Evolutionary conservation across 2,888 invertebrate species (phyloP).

Genomic region (Patella pellucida): DNA sequence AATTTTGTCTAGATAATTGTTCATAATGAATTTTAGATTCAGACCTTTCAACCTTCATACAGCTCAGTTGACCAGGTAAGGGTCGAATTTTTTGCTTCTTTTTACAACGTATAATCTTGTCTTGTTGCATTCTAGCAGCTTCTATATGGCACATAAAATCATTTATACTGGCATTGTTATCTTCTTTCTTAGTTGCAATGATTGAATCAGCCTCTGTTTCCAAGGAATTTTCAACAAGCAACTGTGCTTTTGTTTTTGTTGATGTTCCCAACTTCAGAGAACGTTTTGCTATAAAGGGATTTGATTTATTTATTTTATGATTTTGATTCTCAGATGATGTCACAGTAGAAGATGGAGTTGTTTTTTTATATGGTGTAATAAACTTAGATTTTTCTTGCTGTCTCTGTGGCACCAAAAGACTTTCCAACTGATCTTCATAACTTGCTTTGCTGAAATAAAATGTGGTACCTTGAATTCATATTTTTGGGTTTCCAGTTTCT

Average conservation of each 20-base stretch:
- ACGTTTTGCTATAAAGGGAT: background rate
- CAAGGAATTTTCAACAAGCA: background rate
- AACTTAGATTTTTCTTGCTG: slow-evolving; percentile 11
- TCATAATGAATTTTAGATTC: background rate
- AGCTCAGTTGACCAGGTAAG: slow-evolving; percentile 43
- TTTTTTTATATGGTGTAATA: slow-evolving; percentile 29
- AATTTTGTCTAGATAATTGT: slow-evolving; percentile 9
- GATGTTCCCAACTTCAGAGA: background rate
- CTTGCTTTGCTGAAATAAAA: background rate
- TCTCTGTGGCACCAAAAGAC: background rate
- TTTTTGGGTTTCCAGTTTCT: too few relatives aligned
- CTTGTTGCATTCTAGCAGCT: slow-evolving; percentile 49
- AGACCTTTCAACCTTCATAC: slow-evolving; percentile 30
- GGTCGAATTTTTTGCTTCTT: slow-evolving; percentile 42
- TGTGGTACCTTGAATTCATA: too few relatives aligned
- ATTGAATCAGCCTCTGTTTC: background rate
- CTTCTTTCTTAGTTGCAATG: background rate
- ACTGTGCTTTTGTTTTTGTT: background rate
- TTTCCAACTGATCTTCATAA: background rate
- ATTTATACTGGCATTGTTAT: background rate
- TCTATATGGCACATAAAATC: slow-evolving; percentile 26
- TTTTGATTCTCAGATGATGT: background rate
- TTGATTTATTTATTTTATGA: background rate
- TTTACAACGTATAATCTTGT: slow-evolving; percentile 44
- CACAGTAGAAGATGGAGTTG: background rate